phyloP scores from a whole-genome alignment of 2,113 vertebrate species.

The Bothrops jararaca region DNA sequence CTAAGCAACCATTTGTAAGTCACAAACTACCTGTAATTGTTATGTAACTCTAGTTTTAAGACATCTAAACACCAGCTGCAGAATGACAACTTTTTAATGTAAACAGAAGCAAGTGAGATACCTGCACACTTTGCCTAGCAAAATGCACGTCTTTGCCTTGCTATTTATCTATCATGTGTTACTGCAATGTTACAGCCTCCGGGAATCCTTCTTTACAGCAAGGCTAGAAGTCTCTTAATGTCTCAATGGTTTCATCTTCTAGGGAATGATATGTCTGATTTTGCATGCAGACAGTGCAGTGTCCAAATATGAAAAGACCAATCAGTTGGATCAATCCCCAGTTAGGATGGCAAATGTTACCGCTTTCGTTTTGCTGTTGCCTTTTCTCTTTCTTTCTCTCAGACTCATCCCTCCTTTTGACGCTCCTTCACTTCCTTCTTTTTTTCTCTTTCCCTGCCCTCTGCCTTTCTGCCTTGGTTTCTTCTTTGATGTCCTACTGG shows the following conservation, averaged over 20 bases:
- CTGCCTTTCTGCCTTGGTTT: neutral
- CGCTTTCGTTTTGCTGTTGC: neutral
- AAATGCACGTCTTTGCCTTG: neutral
- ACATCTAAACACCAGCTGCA: neutral
- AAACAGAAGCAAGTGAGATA: neutral
- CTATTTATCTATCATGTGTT: neutral
- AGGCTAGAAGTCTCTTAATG: neutral
- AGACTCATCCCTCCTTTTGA: neutral
- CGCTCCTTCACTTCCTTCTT: neutral
- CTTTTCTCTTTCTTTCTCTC: neutral
- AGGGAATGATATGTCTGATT: neutral
- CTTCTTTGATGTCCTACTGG: neutral
- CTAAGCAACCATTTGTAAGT: neutral
- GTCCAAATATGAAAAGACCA: neutral
- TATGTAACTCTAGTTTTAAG: neutral
- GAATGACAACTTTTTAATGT: neutral
- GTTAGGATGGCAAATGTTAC: neutral
- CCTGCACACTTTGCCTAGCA: neutral
- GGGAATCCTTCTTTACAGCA: neutral
- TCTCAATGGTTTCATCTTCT: neutral
- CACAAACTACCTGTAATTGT: neutral
- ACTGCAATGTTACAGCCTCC: neutral
- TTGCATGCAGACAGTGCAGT: too few relatives aligned
- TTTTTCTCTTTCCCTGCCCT: neutral
- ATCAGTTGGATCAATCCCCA: neutral